Conservation (phyloP, 1,140 invertebrate species). For the Pseudomyrmex dendroicus region DNA sequence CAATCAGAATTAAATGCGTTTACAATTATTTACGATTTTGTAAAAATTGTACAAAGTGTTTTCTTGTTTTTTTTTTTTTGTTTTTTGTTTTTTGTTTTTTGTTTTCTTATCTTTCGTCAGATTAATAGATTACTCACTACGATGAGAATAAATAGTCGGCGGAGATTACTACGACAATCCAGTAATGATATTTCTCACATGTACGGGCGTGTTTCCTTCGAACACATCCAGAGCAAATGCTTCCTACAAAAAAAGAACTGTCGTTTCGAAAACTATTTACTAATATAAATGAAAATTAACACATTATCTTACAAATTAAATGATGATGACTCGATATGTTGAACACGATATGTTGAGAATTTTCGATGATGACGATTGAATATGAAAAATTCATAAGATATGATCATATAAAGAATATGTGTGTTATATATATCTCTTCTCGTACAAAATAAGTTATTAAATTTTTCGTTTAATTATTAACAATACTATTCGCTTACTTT, state of each 20-base stretch:
- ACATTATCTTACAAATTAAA: background rate
- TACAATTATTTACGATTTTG: constrained; percentile 21
- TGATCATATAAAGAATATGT: constrained; percentile 6
- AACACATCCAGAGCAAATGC: constrained; percentile 9
- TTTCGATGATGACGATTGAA: constrained; percentile 27
- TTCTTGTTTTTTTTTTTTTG: background rate
- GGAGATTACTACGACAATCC: constrained; percentile 45
- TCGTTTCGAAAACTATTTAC: background rate
- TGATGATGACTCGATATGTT: constrained; percentile 34
- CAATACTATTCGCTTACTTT: constrained; percentile 1
- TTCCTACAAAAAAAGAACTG: constrained; percentile 66
- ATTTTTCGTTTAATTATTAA: constrained; percentile 6
- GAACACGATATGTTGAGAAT: constrained; percentile 43
- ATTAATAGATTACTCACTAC: constrained; percentile 52
- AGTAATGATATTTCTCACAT: constrained; percentile 52
- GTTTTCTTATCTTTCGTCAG: background rate
- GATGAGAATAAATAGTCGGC: constrained; percentile 62
- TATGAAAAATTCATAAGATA: constrained; percentile 17
- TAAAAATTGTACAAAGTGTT: constrained; percentile 74
- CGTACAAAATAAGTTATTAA: constrained; percentile 9
- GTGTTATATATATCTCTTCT: background rate
- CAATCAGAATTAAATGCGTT: constrained; percentile 32
- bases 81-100: no score
- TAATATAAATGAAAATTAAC: background rate
- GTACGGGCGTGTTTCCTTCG: constrained; percentile 8